These are phyloP conservation scores for Tautogolabrus adspersus DNA, from an alignment of 2,113 vertebrate species.

Conservation along the genomic window DNA sequence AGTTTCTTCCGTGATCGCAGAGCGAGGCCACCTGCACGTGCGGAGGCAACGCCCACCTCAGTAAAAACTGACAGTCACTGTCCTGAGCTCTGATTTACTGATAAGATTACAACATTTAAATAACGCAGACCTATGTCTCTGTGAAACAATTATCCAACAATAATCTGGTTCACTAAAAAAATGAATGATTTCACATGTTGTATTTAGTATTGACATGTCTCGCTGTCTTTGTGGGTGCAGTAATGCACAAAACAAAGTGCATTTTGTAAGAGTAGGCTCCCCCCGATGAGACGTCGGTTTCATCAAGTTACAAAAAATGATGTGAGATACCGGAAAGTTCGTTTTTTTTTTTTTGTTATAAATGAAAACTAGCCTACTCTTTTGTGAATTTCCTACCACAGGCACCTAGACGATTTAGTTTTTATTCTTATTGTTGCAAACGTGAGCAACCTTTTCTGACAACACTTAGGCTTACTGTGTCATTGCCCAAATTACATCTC, in stretches of 20 bases:
- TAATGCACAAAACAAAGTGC: not conserved
- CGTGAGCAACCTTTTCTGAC: no score
- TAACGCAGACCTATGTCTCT: not conserved
- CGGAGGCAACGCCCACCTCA: slow-evolving; percentile 52
- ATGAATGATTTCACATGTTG: not conserved
- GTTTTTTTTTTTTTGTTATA: slow-evolving; percentile 3
- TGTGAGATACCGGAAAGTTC: not conserved
- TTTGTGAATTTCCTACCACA: not conserved
- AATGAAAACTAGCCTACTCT: slow-evolving; percentile 36
- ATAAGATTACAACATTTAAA: not conserved
- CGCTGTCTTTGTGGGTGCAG: not conserved
- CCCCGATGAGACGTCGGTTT: not conserved
- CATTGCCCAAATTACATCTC: no score
- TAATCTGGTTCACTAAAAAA: not conserved
- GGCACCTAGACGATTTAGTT: no score
- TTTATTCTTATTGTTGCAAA: no score
- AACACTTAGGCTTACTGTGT: no score
- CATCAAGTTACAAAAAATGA: not conserved
- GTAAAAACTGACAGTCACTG: no score
- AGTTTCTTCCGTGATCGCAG: no score
- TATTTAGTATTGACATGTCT: not conserved
- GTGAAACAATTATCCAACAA: not conserved
- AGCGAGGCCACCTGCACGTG: slow-evolving; percentile 32
- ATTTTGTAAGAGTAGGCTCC: not conserved
- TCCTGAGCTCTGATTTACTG: slow-evolving; percentile 32